Evolutionary conservation across 2,888 invertebrate genomes (phyloP), one percentile per base, ranked within the genome.

Genomic region (Rhagium mordax): DNA sequence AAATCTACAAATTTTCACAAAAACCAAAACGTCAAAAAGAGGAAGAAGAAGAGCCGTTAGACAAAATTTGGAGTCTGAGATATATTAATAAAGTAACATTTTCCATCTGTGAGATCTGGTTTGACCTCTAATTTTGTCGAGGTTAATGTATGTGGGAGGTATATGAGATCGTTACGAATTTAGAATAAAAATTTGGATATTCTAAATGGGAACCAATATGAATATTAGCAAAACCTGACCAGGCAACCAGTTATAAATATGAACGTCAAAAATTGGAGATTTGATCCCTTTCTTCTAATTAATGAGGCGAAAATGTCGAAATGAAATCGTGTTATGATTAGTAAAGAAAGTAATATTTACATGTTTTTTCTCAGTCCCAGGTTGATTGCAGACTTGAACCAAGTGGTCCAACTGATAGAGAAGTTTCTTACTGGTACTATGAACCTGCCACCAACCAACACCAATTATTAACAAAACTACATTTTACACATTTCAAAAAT

Each of bases 341-440:
- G 66, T 48, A 60, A 70, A 74, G 41, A 57, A 68, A 41, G 48
- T 57, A 69, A 83, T 89, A 91, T 90, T 89, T 92, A 93, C 92
- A 89, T 94, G 94, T 91, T 94, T 94, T 85, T 93, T 91, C 81
- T 93, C 91, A 84, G 93, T 92, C 86, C 95, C 95, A 83, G 96
- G 95, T 88, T 97, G 96, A 91, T 97, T 96, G 91, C 97, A 97
- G 87, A 97, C 95, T 92, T 97, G 97, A 85, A 97, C 97, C 89
- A 98, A 91, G 88, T 97, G 97, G 89, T 98, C 97, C 86, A 98
- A 91, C 88, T 98, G 97, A 89, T 97, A 97, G 83, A 98, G 92
- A 86, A 98, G 91, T 90, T 97, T 97, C 91, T 98, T 97, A 90
- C 97, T 97, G 83, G 97, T 97, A 85, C 96, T 96, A 90, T 98